Conservation (phyloP, 2,113 vertebrate species). For the Ammodytes dubius region DNA sequence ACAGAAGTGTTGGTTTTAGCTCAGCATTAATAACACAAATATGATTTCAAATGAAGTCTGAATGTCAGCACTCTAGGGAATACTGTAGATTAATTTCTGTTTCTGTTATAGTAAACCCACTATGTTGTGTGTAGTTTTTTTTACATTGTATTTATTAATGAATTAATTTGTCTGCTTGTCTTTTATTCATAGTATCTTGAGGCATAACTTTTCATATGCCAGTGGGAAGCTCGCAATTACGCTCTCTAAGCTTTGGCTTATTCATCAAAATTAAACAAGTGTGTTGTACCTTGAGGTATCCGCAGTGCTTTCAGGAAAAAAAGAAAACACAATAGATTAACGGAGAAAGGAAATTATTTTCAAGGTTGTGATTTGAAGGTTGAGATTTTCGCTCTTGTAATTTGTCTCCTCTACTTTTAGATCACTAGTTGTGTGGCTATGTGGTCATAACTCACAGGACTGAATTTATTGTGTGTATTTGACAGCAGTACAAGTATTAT, state of each 20-base stretch:
- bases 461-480: conserved; percentile 3
- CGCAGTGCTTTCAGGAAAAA: conserved; percentile 49
- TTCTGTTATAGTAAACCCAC: not conserved
- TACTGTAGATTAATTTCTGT: conserved; percentile 22
- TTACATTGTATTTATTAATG: conserved; percentile 34
- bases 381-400: conserved; percentile 33
- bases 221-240: conserved; percentile 38
- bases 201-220: conserved; percentile 36
- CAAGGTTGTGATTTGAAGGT: conserved; percentile 44
- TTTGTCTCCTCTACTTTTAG: conserved; percentile 23
- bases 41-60: conserved; percentile 32
- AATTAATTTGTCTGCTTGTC: conserved; percentile 32
- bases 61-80: conserved; percentile 21
- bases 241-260: conserved; percentile 37
- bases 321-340: conserved; percentile 56
- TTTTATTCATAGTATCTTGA: conserved; percentile 43
- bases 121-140: conserved; percentile 18
- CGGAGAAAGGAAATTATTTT: conserved; percentile 46
- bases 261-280: conserved; percentile 54
- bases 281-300: conserved; percentile 53
- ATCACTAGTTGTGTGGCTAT: conserved; percentile 15
- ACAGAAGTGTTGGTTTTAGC: conserved; percentile 41
- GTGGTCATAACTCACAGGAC: not conserved
- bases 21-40: conserved; percentile 35
- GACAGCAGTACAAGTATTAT: not conserved